Percentiles rank a stretch among this genome's conserved stretches.
These are phyloP conservation scores for Conus canariensis DNA, from an alignment of 2,888 invertebrate species.

Conservation along the genomic window DNA sequence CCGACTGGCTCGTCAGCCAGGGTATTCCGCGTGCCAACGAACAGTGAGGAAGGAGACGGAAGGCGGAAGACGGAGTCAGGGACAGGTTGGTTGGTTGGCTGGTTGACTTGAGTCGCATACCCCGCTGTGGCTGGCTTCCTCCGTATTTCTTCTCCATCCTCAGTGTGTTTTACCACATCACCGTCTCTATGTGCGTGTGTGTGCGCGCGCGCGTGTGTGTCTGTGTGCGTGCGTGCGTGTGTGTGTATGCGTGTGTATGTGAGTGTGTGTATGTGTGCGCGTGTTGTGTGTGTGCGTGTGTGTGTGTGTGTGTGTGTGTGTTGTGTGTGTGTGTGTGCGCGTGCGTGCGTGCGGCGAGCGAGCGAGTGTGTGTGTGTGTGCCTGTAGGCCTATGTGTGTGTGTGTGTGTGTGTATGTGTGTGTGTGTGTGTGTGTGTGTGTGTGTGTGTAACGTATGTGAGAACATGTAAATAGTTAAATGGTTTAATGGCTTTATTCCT, in stretches of 20 bases:
- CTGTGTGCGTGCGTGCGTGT: not conserved
- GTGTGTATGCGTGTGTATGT: not conserved
- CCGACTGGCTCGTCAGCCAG: conserved; percentile 53
- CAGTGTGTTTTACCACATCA: not conserved
- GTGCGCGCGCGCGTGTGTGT: not conserved
- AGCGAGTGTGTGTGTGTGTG: not conserved
- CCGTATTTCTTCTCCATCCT: no score
- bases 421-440: not conserved
- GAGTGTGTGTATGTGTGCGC: not conserved
- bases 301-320: not conserved
- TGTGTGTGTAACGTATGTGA: not conserved
- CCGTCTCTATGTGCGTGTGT: not conserved
- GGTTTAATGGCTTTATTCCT: no score
- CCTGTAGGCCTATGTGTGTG: not conserved
- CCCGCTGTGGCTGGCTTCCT: no score
- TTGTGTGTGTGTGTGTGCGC: not conserved
- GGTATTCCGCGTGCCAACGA: not conserved
- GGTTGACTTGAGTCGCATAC: no score
- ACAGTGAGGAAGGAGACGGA: not conserved
- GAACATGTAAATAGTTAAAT: no score
- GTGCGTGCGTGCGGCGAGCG: not conserved
- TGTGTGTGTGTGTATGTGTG: not conserved
- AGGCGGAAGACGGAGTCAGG: not conserved
- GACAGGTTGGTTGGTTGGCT: no score
- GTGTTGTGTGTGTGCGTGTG: not conserved